Evolutionary conservation across 2,797 vertebrate species (phyloP).

Genomic region (Leptatherina wallacei): DNA sequence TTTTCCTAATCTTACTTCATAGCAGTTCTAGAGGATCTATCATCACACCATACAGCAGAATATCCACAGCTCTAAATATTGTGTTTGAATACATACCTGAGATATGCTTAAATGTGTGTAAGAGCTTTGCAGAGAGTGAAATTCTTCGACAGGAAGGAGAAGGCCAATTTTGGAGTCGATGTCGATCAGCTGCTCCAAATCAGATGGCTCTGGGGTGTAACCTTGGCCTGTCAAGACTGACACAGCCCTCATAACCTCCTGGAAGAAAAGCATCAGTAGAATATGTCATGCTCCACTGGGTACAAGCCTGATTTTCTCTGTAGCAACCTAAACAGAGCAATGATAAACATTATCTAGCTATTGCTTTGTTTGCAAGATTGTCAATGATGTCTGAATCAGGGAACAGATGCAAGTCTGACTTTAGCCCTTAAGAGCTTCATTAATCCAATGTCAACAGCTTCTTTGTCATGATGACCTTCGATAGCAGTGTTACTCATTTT

Average conservation of each 20-base stretch:
- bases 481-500: slow-evolving; percentile 37
- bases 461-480: slow-evolving; percentile 44
- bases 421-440: slow-evolving; percentile 39
- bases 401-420: slow-evolving; percentile 36
- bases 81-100: slow-evolving; percentile 69
- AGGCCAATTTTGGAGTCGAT: slow-evolving; percentile 87
- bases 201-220: slow-evolving; percentile 81
- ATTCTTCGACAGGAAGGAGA: slow-evolving; percentile 72
- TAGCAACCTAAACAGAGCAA: slow-evolving; percentile 25
- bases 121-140: slow-evolving; percentile 66
- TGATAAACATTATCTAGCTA: slow-evolving; percentile 25
- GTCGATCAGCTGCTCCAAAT: slow-evolving; percentile 84
- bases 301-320: slow-evolving; percentile 29
- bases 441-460: slow-evolving; percentile 31
- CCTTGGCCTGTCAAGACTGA: slow-evolving; percentile 79
- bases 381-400: slow-evolving; percentile 26
- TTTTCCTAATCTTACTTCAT: slow-evolving; percentile 25
- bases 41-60: slow-evolving; percentile 17
- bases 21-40: background rate
- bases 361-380: slow-evolving; percentile 13
- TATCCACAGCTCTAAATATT: slow-evolving; percentile 5
- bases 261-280: slow-evolving; percentile 38
- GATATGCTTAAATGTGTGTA: slow-evolving; percentile 43
- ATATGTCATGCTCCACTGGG: slow-evolving; percentile 26
- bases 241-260: slow-evolving; percentile 69